Base-by-base conservation (phyloP, 2,113 vertebrate genomes). In the Semicossyphus pulcher region DNA sequence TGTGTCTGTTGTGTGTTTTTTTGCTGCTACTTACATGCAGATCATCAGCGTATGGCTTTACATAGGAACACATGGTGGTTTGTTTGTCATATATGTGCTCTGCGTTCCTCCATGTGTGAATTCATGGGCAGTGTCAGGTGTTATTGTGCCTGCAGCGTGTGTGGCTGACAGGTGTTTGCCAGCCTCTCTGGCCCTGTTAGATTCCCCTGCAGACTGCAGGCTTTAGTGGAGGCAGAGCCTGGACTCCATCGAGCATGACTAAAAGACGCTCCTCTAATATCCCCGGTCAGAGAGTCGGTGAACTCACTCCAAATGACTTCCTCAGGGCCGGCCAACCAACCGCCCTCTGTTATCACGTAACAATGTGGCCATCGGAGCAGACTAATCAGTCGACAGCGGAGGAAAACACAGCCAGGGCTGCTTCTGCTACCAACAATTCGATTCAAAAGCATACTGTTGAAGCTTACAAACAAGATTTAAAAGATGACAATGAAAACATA, bases 181-280 rank as follows among this genome's bases (percentile, higher is more conserved):
- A 80, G 68, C 71, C 49, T 77, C 54, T 56, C 65, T 37, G 60
- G 61, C 57, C 71, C 28, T 41, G 78, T 85, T 78, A 82, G 69
- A 69, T 73, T 83, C 61, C 63, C 78, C 53, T 69, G 62, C 70
- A 75, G 63, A 67, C 66, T 60, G 52, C 34, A 84, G 66, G 81
- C 79, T 74, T 80, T 37, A 76, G 59, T 54, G 51, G 39, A 76
- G 76, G 64, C 62, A 23, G 54, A 70, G 78, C 47, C 78, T 37
- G 57, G 72, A 64, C 70, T 88, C 71, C 53, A 59, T 81, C 39
- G 63, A 86, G 84, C 77, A 23, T 83, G 70, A 88, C 86, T 80
- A 74, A 87, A 89, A 85, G 74, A 66, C 74, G 36, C 64, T 76
- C 51, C 75, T 79, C 72, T 76, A 84, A 88, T 81, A 79, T 88